A percentile compares a stretch with the other conserved stretches of the same genome.
These are phyloP conservation scores for Phyllotreta cruciferae DNA, from an alignment of 2,888 invertebrate genomes.

Conservation along the genomic window DNA sequence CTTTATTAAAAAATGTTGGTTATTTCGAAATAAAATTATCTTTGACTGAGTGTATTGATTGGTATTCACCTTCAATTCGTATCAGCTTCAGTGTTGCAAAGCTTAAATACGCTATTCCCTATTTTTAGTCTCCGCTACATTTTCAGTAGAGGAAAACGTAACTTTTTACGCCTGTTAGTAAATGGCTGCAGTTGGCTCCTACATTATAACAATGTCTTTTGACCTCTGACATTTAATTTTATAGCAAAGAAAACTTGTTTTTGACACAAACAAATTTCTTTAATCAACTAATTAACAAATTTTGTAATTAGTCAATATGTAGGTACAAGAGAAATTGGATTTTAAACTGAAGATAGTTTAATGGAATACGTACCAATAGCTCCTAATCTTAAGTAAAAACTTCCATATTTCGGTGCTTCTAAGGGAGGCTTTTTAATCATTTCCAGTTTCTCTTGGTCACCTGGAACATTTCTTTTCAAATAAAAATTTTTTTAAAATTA, in stretches of 20 bases:
- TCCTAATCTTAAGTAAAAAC: constrained; percentile 91
- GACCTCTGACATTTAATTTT: constrained; percentile 1
- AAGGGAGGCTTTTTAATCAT: constrained; percentile 26
- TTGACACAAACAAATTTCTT: no score
- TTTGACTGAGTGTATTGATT: neutral
- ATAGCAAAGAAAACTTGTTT: neutral
- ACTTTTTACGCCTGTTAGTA: constrained; percentile 6
- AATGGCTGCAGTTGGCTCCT: neutral
- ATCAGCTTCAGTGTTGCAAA: neutral
- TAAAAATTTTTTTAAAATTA: neutral
- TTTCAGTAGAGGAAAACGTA: constrained; percentile 1
- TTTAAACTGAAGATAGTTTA: neutral
- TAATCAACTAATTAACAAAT: neutral
- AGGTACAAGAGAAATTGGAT: no score
- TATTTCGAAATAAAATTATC: neutral
- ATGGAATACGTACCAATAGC: constrained; percentile 75
- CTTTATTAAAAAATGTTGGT: neutral
- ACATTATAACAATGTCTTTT: constrained; percentile 6
- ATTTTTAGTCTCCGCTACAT: constrained; percentile 4
- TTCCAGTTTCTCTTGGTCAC: constrained; percentile 34
- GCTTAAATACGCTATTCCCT: constrained; percentile 4
- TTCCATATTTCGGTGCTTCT: constrained; percentile 72
- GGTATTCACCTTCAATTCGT: neutral
- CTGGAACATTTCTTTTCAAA: constrained; percentile 11
- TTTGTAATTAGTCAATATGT: neutral